A percentile compares a stretch with the other conserved stretches of the same genome.
Conservation (phyloP, 2,888 invertebrate genomes). For the Priocnemis perturbator region DNA sequence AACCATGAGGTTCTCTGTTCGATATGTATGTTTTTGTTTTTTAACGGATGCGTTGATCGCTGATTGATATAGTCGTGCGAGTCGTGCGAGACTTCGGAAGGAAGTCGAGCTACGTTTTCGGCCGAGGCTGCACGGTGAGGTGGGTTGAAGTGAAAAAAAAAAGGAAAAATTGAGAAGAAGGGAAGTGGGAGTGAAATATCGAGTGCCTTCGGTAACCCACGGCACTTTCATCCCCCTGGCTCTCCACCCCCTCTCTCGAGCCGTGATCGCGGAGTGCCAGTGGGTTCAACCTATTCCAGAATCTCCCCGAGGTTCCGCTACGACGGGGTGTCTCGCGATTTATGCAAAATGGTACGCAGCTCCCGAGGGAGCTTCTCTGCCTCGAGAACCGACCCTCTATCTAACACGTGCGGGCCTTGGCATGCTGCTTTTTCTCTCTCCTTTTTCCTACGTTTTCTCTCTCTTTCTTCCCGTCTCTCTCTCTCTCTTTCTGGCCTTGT, state of each 20-base stretch:
- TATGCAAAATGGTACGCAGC: conserved; percentile 74
- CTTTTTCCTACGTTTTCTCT: conserved; percentile 1
- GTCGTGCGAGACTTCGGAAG: too few species aligned
- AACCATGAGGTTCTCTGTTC: too few species aligned
- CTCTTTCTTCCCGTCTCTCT: conserved; percentile 24
- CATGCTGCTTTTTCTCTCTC: conserved; percentile 17
- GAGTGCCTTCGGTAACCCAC: conserved; percentile 44
- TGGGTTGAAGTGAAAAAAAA: too few species aligned
- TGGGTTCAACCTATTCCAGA: conserved; percentile 67
- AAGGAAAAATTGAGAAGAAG: conserved; percentile 10
- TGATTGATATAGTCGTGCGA: too few species aligned
- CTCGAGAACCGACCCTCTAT: conserved; percentile 60
- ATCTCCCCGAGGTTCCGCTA: conserved; percentile 69
- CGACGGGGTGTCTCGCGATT: conserved; percentile 73
- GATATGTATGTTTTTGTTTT: too few species aligned
- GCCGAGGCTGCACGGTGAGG: too few species aligned
- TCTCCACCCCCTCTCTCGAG: conserved; percentile 14
- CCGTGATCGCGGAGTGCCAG: conserved; percentile 51
- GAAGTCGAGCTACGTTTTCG: too few species aligned
- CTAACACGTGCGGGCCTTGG: conserved; percentile 66
- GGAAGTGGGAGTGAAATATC: conserved; percentile 52
- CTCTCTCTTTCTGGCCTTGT: too few species aligned
- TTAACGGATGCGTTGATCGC: too few species aligned
- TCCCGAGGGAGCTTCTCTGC: conserved; percentile 68
- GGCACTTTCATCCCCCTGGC: conserved; percentile 48